These are phyloP conservation scores for Chrysodeixis includens DNA, from an alignment of 2,888 invertebrate species.

Conservation along the genomic window DNA sequence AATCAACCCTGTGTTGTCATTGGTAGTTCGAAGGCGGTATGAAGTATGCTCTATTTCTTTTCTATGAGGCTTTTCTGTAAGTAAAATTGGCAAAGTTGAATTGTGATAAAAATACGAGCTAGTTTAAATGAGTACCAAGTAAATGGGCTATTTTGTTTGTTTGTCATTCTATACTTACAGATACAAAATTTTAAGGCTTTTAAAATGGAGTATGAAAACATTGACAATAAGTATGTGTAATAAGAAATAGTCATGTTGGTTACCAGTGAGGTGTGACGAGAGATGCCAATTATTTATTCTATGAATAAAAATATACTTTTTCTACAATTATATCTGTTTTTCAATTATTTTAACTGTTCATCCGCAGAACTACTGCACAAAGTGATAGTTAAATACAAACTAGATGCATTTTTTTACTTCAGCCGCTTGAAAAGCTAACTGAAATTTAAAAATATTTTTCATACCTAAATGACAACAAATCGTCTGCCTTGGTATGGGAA, in stretches of 20 bases:
- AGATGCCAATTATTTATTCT: slow-evolving; percentile 81
- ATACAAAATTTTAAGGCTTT: slow-evolving; percentile 35
- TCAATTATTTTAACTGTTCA: no score
- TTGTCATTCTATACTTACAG: slow-evolving; percentile 36
- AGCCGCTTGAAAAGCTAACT: no score
- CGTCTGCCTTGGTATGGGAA: no score
- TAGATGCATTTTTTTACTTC: no score
- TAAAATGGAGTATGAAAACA: slow-evolving; percentile 39
- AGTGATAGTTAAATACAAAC: no score
- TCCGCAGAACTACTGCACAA: no score
- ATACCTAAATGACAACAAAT: no score
- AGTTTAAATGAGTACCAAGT: slow-evolving; percentile 18
- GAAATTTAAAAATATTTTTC: no score
- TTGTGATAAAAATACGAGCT: slow-evolving; percentile 50
- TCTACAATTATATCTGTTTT: slow-evolving; percentile 38
- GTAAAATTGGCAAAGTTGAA: slow-evolving; percentile 35
- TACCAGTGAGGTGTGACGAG: slow-evolving; percentile 65
- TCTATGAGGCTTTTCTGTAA: slow-evolving; percentile 45
- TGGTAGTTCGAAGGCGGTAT: slow-evolving; percentile 24
- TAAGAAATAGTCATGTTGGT: slow-evolving; percentile 68
- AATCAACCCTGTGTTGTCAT: background rate
- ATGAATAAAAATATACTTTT: slow-evolving; percentile 74
- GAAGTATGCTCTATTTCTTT: slow-evolving; percentile 45
- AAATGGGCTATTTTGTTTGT: slow-evolving; percentile 22
- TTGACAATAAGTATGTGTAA: slow-evolving; percentile 42